Evolutionary conservation across 92 coral and sea anemone genomes (phyloP), one percentile per base, ranked within the genome.

Genomic region (Epizoanthus rinbou): DNA sequence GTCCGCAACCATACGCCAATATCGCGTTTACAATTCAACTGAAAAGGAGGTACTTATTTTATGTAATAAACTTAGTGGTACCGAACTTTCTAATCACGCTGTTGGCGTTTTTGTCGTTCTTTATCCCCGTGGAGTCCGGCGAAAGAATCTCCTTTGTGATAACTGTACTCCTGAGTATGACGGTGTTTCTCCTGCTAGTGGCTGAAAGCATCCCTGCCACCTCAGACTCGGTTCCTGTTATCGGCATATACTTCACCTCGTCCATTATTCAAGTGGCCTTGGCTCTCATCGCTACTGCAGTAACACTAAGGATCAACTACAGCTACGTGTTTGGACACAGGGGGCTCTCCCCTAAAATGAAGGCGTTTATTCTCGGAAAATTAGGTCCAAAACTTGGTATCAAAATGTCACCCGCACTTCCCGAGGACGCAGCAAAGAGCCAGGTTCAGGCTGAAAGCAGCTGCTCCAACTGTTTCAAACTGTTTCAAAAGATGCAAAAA

Each of bases 131-230:
- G 41, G 97, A 93, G 64, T 93, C 94, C 18, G 97, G 97, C 8
- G 97, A 93, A 86, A 86, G 97, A 62, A 87, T 93, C 28, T 91
- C 97, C 52, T 93, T 93, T 73, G 97, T 93, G 37, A 93, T 93
- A 68, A 93, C 97, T 0, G 97, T 93, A 10, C 79, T 93, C 18
- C 52, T 93, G 84, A 93, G 97, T 41, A 93, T 93, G 97, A 91
- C 94, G 4, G 97, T 93, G 43, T 93, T 93, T 47, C 87, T 93
- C 47, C 86, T 93, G 78, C 60, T 93, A 56, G 94, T 93, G 7
- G 97, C 97, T 2, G 97, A 93, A 81, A 88, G 92, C 52, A 91
- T 93, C 45, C 97, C 97, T 0, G 89, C 97, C 22, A 93, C 97
- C 22, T 93, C 97, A 5, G 97, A 93, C 16, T 94, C 97, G 6